Evolutionary conservation across 2,888 invertebrate species (phyloP), one percentile per base, ranked within the genome.

Genomic region (Dolichomitus sp.): DNA sequence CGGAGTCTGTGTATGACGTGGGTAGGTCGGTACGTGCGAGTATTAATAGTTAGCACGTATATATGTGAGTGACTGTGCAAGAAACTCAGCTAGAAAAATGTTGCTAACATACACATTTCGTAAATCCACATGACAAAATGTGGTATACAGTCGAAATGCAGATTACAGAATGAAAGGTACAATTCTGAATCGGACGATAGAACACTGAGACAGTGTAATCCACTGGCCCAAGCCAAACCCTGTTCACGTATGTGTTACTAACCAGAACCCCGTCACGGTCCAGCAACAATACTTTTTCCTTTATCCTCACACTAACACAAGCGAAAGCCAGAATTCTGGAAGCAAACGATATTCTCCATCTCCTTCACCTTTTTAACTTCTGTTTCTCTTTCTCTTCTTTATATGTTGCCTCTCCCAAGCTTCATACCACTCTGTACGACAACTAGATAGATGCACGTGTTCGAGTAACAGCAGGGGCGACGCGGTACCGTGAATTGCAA

Each of bases 321-420:
- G 14, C 54, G 61, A 42, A 61, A 54, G 33, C 52, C 74, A 40
- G 37, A 66, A 65, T 70, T 65, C 78, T 57, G 72, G 40, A 83
- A 80, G 72, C 85, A 88, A 89, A 89, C 90, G 90, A 89, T 89
- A 89, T 90, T 90, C 90, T 86, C 87, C 77, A 40, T 86, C 80
- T 27, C 45, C 63, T 14, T 23, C 40, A 37, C 37, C 45, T 48
- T 27, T 75, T 57, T 57, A 23, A 33, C 9, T 30, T 42, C 37
- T 7, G 4, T 61, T 50, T 73, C 61, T 30, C 17, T 27, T n/a
- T 19, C 45, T 12, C 45, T 33, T 2, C 23, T 7, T 17, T 54
- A 42, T 14, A 2, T 14, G 33, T 40, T 40, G 37, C 17, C 40
- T 23, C 14, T 52, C 30, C 42, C 45, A 4, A 14, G 45, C 17